Conservation (phyloP, 2,888 invertebrate species). For the Protodeltote pygarga region DNA sequence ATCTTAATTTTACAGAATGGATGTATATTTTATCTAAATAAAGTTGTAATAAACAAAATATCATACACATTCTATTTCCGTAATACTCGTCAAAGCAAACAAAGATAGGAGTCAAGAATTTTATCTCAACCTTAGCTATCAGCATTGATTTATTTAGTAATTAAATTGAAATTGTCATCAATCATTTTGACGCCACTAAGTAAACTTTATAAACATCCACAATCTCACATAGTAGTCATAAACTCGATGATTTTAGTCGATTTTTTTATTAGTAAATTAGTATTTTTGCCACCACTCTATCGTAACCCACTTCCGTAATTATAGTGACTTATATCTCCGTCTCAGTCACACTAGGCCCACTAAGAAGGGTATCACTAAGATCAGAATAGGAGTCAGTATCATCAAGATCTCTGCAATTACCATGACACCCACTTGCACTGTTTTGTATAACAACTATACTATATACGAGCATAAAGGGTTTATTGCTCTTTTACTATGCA, state of each 20-base stretch:
- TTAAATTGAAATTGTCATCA: too few species aligned
- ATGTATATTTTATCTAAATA: background rate
- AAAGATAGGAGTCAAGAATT: conserved; percentile 43
- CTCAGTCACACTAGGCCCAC: conserved; percentile 26
- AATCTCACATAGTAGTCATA: too few species aligned
- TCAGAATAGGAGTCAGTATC: conserved; percentile 68
- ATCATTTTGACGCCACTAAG: conserved; percentile 18
- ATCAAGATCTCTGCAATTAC: conserved; percentile 71
- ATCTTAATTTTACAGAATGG: too few species aligned
- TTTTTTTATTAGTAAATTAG: conserved; percentile 1
- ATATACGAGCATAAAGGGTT: conserved; percentile 63
- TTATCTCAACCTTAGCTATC: conserved; percentile 35
- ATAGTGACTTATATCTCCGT: conserved; percentile 26
- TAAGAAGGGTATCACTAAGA: conserved; percentile 38
- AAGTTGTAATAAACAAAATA: conserved; percentile 30
- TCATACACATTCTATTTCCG: conserved; percentile 37
- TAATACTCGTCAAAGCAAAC: conserved; percentile 37
- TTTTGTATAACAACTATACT: conserved; percentile 62
- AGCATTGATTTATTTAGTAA: conserved; percentile 31
- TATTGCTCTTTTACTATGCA: conserved; percentile 71
- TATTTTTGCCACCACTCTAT: conserved; percentile 14
- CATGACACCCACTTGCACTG: conserved; percentile 72
- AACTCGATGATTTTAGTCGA: too few species aligned
- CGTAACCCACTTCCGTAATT: conserved; percentile 33
- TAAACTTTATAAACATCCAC: background rate